phyloP scores from a whole-genome alignment of 2,797 vertebrate genomes.

The Onychomys leucogaster region DNA sequence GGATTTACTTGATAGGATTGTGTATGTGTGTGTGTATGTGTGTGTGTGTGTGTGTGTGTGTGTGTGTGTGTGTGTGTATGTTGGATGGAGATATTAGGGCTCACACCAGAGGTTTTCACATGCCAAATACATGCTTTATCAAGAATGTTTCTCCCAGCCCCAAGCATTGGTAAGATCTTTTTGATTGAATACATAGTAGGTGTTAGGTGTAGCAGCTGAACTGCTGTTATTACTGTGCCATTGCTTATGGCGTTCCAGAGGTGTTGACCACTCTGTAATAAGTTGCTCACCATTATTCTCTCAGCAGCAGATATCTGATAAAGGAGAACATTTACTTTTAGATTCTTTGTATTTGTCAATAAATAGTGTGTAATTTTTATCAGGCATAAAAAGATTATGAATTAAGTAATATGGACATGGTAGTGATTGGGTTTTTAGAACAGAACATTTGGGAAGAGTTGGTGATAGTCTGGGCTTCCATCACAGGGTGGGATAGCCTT shows the following conservation, averaged over 20 bases:
- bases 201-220: background rate
- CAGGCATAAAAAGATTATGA: background rate
- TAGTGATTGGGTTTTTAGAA: background rate
- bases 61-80: background rate
- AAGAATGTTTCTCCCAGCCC: background rate
- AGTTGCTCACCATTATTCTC: background rate
- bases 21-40: background rate
- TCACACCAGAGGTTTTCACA: background rate
- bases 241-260: background rate
- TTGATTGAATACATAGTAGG: background rate
- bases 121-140: background rate
- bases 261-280: background rate
- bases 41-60: background rate
- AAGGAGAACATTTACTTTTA: slow-evolving; percentile 4
- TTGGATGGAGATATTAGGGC: too few relatives aligned
- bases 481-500: accelerated
- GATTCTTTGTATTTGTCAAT: background rate
- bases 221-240: background rate
- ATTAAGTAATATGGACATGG: background rate
- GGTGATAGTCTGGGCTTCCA: accelerated
- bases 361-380: background rate
- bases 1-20: background rate
- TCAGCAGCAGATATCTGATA: background rate
- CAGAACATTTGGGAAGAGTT: background rate
- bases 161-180: too few relatives aligned